A percentile compares a stretch with the other conserved stretches of the same genome.
Conservation (phyloP, 2,888 invertebrate species). For the Ecliptopera silaceata region DNA sequence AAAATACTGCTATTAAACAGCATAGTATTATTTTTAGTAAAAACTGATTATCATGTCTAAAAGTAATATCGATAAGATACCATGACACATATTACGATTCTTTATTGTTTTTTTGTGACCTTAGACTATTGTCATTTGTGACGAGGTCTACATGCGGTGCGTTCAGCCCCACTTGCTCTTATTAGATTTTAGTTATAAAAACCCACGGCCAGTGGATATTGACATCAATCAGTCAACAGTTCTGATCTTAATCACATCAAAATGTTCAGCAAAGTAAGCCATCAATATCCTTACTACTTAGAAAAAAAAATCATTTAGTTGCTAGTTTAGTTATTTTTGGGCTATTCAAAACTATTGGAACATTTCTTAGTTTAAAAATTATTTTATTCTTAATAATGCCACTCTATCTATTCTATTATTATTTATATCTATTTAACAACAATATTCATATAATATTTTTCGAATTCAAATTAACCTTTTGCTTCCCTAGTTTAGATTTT, state of each 20-base stretch:
- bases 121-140: slow-evolving; percentile 62
- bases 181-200: slow-evolving; percentile 67
- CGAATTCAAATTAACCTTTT: no score
- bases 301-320: no score
- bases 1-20: no score
- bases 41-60: slow-evolving; percentile 47
- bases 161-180: slow-evolving; percentile 69
- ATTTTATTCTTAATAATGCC: no score
- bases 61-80: slow-evolving; percentile 52
- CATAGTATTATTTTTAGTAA: background rate
- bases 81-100: slow-evolving; percentile 70
- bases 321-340: no score
- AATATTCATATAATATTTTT: no score
- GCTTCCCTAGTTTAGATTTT: no score
- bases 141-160: slow-evolving; percentile 55
- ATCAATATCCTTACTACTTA: background rate
- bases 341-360: no score
- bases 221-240: slow-evolving; percentile 65
- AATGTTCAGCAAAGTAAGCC: slow-evolving; percentile 74
- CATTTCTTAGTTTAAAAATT: no score
- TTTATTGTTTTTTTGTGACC: slow-evolving; percentile 65
- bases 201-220: slow-evolving; percentile 53
- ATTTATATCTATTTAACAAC: no score
- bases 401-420: no score
- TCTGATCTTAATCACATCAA: slow-evolving; percentile 53